A percentile compares a stretch with the other conserved stretches of the same genome.
These are phyloP conservation scores for Megastigmus dorsalis DNA, from an alignment of 2,888 invertebrate genomes.

Conservation along the genomic window DNA sequence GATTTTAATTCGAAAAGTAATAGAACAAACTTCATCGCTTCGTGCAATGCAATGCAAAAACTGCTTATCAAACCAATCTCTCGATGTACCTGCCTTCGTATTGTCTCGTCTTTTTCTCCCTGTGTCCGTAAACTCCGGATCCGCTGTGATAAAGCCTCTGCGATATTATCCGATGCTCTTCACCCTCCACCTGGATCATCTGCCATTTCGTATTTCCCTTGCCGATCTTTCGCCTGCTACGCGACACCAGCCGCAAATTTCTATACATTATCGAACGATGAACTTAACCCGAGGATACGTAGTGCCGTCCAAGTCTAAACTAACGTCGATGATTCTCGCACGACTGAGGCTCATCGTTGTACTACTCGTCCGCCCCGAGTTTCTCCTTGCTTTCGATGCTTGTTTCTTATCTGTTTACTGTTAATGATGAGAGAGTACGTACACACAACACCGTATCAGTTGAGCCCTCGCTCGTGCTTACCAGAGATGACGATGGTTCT, in stretches of 20 bases:
- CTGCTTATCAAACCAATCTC: too few species aligned
- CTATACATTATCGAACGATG: slow-evolving; percentile 23
- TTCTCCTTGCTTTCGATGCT: slow-evolving; percentile 22
- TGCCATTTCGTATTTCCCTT: background rate
- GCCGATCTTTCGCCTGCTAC: background rate
- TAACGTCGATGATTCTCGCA: background rate
- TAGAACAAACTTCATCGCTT: too few species aligned
- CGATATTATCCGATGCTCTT: slow-evolving; percentile 59
- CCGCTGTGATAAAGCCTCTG: slow-evolving; percentile 77
- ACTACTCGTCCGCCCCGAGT: background rate
- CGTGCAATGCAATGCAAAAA: too few species aligned
- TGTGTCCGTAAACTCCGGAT: slow-evolving; percentile 78
- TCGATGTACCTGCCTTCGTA: slow-evolving; percentile 66
- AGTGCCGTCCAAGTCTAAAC: too few species aligned
- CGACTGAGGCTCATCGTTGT: slow-evolving; percentile 21
- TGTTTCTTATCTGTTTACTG: slow-evolving; percentile 61
- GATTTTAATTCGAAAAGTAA: too few species aligned
- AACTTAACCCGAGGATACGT: too few species aligned
- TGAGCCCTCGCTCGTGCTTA: background rate
- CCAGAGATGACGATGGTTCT: background rate
- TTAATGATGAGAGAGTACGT: slow-evolving; percentile 7
- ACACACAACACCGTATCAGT: background rate
- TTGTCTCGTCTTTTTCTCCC: slow-evolving; percentile 69
- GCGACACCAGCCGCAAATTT: slow-evolving; percentile 19
- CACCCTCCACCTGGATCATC: background rate